Evolutionary conservation across 2,113 vertebrate species (phyloP).

Genomic region (Arenaria interpres): DNA sequence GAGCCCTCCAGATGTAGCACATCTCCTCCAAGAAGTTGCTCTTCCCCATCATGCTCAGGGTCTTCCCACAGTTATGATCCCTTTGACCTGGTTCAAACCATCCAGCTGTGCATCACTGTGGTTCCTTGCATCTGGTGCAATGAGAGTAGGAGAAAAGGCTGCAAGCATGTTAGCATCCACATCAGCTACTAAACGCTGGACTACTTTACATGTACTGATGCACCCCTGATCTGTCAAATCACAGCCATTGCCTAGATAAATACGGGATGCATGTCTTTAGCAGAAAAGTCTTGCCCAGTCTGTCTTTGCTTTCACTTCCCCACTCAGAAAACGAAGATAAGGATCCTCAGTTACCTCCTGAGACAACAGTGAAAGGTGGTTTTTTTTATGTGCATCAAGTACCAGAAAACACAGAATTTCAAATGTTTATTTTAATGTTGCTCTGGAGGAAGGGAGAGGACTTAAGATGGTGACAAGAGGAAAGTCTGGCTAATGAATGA

Average conservation of each 20-base stretch:
- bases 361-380: not conserved
- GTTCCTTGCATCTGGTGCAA: not conserved
- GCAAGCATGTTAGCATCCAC: not conserved
- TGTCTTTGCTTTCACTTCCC: not conserved
- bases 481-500: not conserved
- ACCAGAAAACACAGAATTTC: not conserved
- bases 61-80: too few relatives aligned
- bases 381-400: not conserved
- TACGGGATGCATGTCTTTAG: not conserved
- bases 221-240: not conserved
- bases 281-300: not conserved
- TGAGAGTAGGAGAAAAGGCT: not conserved
- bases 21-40: not conserved
- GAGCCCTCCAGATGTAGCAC: not conserved
- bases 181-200: not conserved
- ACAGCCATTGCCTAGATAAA: not conserved
- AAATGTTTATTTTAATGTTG: not conserved
- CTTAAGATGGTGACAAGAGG: not conserved
- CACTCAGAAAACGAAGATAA: not conserved
- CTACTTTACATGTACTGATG: not conserved
- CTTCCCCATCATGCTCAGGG: not conserved
- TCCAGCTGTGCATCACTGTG: not conserved
- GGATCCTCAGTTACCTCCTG: not conserved
- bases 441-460: not conserved
- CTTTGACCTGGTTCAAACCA: not conserved